Base-by-base conservation (phyloP, 2,888 invertebrate genomes). In the Aricia artaxerxes region DNA sequence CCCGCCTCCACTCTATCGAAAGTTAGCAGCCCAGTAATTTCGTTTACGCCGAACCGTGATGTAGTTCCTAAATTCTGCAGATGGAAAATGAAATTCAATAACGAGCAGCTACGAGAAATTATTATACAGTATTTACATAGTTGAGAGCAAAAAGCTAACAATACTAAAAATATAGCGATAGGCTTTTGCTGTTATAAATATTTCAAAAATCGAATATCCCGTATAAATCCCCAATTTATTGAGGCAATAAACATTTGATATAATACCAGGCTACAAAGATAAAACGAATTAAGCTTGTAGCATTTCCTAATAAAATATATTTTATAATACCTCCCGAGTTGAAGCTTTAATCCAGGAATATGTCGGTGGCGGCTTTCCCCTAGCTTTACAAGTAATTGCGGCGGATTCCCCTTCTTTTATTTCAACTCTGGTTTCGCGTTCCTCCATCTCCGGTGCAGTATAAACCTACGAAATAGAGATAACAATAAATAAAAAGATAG, bases 341-440 rank as follows among this genome's bases (percentile, higher is more conserved):
- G 96, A 93, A 80, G 96, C 95, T 85, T 97, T 97, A 80, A 98
- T 97, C 98, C 98, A 98, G 53, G 96, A 96, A 87, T 97, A 97
- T 80, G 95, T 96, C 73, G 98, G 98, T 24, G 96, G 96, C 1
- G 98, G 98, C 88, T 98, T 98, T 31, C 98, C 98, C 69, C 94
- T 95, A 0, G 98, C 98, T 83, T 95, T 95, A 88, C 98, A 98
- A 79, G 95, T 95, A 61, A 97, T 96, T 1, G 96, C 95, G 60
- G 97, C 97, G 53, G 96, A 95, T 88, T 97, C 97, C 0, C 97
- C 98, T 91, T 98, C 98, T 64, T 97, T 95, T 4, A 97, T 97
- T 85, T 97, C 96, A 7, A 96, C 90, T 35, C 95, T 92, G 2
- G 93, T 88, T 77, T 95, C 95, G 79, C 96, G 93, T 82, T 95